Percentiles rank a stretch among this genome's conserved stretches.
phyloP scores from a whole-genome alignment of 2,797 vertebrate genomes.

The Spinus pinus region DNA sequence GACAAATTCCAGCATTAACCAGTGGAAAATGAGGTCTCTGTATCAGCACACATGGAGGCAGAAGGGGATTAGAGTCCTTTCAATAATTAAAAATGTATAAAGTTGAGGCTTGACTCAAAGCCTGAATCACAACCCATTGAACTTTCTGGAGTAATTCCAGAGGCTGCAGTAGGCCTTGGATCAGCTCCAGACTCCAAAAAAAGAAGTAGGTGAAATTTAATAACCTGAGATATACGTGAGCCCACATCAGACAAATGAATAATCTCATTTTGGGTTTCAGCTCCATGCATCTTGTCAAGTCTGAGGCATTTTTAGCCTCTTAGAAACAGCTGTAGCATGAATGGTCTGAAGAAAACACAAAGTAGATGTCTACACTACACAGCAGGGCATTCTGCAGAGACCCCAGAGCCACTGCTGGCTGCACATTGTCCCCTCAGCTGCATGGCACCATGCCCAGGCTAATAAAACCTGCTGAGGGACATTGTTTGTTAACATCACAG shows the following conservation, averaged over 20 bases:
- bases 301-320: neutral
- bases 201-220: conserved; percentile 16
- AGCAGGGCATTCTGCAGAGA: neutral
- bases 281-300: neutral
- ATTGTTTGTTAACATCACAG: neutral
- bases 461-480: neutral
- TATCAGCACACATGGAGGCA: conserved; percentile 23
- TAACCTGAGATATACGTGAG: neutral
- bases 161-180: conserved; percentile 9
- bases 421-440: conserved; percentile 20
- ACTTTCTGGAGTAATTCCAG: conserved; percentile 32
- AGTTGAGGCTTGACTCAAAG: conserved; percentile 30
- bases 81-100: conserved; percentile 50
- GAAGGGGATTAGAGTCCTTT: conserved; percentile 45
- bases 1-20: neutral
- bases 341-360: neutral
- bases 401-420: neutral
- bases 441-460: conserved; percentile 22
- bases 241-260: neutral
- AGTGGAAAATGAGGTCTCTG: conserved; percentile 5
- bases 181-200: conserved; percentile 1
- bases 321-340: neutral
- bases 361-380: neutral
- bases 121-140: conserved; percentile 26
- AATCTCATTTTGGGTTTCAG: neutral